Conservation (phyloP, 1,140 invertebrate species). For the Piezodorus guildinii region DNA sequence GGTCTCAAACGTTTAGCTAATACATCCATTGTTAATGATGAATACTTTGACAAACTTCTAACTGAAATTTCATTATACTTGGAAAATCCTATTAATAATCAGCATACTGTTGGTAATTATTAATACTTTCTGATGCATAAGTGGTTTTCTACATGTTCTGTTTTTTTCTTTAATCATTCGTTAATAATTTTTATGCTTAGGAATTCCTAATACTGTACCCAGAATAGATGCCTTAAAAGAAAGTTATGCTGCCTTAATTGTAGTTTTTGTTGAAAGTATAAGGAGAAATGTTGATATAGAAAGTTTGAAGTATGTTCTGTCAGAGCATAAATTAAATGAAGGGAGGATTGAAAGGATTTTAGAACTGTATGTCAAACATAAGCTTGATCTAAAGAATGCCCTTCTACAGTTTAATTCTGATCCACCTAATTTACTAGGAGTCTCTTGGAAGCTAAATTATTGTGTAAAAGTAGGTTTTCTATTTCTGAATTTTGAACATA, state of each 20-base stretch:
- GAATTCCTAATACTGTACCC: neutral
- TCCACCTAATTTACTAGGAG: constrained; percentile 3
- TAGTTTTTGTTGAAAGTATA: constrained; percentile 12
- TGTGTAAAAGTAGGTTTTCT: constrained; percentile 13
- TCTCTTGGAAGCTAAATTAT: constrained; percentile 18
- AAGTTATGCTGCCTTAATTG: constrained; percentile 9
- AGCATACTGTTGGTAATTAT: constrained; percentile 8
- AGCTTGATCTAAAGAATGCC: neutral
- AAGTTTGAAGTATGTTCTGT: neutral
- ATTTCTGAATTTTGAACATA: neutral
- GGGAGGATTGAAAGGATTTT: constrained; percentile 17
- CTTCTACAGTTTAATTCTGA: constrained; percentile 9
- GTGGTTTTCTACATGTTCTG: too few species aligned
- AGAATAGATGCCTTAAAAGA: constrained; percentile 16
- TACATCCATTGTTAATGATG: constrained; percentile 2
- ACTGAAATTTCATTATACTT: constrained; percentile 8
- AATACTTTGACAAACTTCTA: constrained; percentile 16
- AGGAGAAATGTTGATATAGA: constrained; percentile 7
- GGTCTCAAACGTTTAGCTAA: constrained; percentile 13
- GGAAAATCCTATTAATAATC: constrained; percentile 1
- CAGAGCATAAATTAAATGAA: constrained; percentile 1
- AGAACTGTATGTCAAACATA: neutral
- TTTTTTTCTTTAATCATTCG: neutral
- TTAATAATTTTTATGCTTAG: constrained; percentile 1
- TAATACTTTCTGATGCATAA: neutral